Conservation (phyloP, 2,113 vertebrate species). For the Galeopterus variegatus region DNA sequence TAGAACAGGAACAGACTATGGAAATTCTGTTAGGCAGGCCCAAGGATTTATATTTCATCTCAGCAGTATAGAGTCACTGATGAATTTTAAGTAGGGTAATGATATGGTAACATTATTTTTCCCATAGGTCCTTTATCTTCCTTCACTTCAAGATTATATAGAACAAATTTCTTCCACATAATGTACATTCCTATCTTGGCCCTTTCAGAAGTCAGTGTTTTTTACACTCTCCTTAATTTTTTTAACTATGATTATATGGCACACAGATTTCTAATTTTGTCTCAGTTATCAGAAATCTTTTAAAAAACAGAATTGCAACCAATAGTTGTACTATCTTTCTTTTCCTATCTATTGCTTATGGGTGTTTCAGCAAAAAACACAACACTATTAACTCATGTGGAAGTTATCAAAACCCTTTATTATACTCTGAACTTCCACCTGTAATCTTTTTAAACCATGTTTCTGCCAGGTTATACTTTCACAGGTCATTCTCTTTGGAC, state of each 20-base stretch:
- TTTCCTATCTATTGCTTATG: neutral
- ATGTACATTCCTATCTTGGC: neutral
- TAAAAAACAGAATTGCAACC: neutral
- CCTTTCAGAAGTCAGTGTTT: neutral
- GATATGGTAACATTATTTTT: neutral
- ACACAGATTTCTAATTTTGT: neutral
- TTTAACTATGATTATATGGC: neutral
- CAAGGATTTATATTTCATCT: neutral
- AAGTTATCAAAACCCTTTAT: neutral
- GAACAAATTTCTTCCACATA: neutral
- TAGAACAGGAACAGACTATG: neutral
- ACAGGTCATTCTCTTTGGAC: neutral
- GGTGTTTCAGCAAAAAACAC: neutral
- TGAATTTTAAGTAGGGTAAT: slow-evolving; percentile 5
- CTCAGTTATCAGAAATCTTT: neutral
- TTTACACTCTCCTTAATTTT: neutral
- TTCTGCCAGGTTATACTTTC: neutral
- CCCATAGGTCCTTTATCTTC: neutral
- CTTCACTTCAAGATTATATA: neutral
- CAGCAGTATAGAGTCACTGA: neutral
- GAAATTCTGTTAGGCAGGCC: neutral
- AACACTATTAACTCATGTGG: neutral
- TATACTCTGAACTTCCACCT: neutral
- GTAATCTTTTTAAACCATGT: neutral
- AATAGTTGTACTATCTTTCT: neutral